These are phyloP conservation scores for Jordanella pulchra DNA, from an alignment of 2,797 vertebrate genomes.

Conservation along the genomic window DNA sequence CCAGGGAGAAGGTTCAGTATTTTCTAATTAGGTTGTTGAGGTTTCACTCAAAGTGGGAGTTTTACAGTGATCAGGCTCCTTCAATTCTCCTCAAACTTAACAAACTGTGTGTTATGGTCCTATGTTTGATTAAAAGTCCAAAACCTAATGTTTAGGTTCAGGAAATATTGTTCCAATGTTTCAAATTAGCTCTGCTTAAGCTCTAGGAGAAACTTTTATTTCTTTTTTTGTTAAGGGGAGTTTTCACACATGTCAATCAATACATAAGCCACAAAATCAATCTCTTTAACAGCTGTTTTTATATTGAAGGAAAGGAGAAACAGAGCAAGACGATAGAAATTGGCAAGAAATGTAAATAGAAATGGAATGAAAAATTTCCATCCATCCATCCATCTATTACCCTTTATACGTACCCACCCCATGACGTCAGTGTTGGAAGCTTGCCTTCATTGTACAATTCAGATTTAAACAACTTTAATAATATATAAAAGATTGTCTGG, in stretches of 20 bases:
- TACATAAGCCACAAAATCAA: background rate
- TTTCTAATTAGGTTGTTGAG: background rate
- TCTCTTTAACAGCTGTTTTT: background rate
- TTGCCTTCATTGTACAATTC: too few relatives aligned
- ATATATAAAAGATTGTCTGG: too few relatives aligned
- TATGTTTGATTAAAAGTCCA: background rate
- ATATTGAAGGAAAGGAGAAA: background rate
- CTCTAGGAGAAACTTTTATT: background rate
- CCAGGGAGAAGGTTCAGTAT: background rate
- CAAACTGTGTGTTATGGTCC: background rate
- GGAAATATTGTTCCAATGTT: background rate
- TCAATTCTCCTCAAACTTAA: background rate
- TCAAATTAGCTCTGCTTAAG: background rate
- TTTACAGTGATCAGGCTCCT: background rate
- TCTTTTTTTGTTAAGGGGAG: too few relatives aligned
- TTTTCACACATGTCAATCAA: background rate
- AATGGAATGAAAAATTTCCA: background rate
- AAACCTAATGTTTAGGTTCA: background rate
- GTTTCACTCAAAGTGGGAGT: background rate
- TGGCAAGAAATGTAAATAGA: background rate
- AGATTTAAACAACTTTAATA: too few relatives aligned
- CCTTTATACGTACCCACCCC: background rate
- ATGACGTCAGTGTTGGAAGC: too few relatives aligned
- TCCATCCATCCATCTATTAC: background rate
- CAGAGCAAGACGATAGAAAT: background rate